Percentiles rank a stretch among this genome's conserved stretches.
Evolutionary conservation across 2,113 vertebrate genomes (phyloP).

Genomic region (Paramormyrops kingsleyae): DNA sequence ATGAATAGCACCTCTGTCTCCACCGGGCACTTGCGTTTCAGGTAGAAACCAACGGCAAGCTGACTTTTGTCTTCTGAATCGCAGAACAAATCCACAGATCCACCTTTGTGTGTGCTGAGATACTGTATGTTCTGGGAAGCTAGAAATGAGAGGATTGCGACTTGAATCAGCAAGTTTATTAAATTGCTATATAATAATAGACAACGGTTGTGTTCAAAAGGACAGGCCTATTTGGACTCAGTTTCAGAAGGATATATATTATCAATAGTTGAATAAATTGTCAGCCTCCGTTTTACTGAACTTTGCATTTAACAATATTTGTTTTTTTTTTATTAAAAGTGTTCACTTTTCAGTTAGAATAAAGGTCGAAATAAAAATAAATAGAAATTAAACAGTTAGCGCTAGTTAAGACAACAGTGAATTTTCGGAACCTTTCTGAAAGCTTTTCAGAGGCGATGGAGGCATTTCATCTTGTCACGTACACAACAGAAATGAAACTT

Average conservation of each 20-base stretch:
- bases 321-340: not conserved
- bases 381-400: not conserved
- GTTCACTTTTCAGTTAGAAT: not conserved
- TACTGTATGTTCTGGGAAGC: slow-evolving; percentile 31
- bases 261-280: not conserved
- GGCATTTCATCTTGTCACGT: not conserved
- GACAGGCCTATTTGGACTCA: not conserved
- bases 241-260: not conserved
- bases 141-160: slow-evolving; percentile 18
- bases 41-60: slow-evolving; percentile 25
- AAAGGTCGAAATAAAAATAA: not conserved
- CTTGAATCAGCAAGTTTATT: not conserved
- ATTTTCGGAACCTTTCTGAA: too few species aligned
- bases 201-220: not conserved
- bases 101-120: slow-evolving; percentile 34
- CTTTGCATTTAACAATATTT: not conserved
- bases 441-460: not conserved
- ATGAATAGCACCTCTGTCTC: slow-evolving; percentile 32
- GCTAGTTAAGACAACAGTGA: not conserved
- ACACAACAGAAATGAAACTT: slow-evolving; percentile 20
- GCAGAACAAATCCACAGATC: slow-evolving; percentile 44
- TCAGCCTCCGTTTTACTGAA: not conserved
- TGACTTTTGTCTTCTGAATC: accelerated
- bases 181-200: not conserved
- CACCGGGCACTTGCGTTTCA: slow-evolving; percentile 41